Base-by-base conservation (phyloP, 2,113 vertebrate genomes). In the Columba livia region DNA sequence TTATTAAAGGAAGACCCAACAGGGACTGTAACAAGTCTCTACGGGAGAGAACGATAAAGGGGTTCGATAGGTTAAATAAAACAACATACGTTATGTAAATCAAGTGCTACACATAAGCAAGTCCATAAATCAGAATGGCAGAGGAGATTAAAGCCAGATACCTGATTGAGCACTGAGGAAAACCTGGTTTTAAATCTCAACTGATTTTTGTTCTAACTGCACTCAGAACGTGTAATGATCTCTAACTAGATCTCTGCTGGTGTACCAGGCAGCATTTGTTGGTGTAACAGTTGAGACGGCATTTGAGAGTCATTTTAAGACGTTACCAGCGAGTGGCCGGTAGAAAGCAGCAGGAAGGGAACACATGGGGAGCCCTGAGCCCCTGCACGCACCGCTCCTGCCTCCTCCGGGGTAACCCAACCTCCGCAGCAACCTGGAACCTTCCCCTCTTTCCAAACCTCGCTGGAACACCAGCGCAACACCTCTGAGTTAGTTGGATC, bases 321-420 rank as follows among this genome's bases (percentile, higher is more conserved):
- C 48, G 56, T 47, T 19, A 4, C 17, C 5, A 9, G 5, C 1
- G 1, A 0, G 8, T 10, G 32, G 44, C 5, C 11, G 67, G 38
- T 25, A 38, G n/a, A 24, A 31, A 47, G 28, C n/a, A 3, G 31
- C 2, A 1, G 26, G 77, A 31, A 19, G 9, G 40, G 20, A 53
- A 15, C 2, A 31, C 24, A 23, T 0, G 21, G 53, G 42, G 9
- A 54, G 26, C 1, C 8, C 42, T 8, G 42, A 17, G 42, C 42
- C 42, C 42, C 42, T 16, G 40, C 40, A 40, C 44, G 9, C 44
- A 9, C 44, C 7, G 44, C 44, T 47, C 31, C 69, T 81, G n/a
- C 32, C 17, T 75, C 42, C 42, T 26, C 19, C 34, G 12, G 48
- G 32, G 12, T 2, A 34, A 7, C 50, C 51, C 58, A 29, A n/a